Evolutionary conservation across 1,140 invertebrate genomes (phyloP).

Genomic region (Fopius arisanus): DNA sequence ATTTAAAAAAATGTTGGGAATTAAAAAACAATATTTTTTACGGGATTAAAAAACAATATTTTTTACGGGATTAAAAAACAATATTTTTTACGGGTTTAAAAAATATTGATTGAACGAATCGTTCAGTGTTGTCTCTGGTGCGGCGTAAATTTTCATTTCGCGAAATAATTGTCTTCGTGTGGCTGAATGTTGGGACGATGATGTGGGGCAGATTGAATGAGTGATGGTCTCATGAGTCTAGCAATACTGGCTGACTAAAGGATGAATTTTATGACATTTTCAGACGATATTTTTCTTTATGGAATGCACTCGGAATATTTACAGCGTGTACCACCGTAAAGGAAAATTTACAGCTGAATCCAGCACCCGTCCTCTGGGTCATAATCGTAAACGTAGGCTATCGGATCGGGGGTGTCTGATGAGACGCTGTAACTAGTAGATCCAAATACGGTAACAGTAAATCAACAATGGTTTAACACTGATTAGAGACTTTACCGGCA

Average conservation of each 20-base stretch:
- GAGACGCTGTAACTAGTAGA: not conserved
- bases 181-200: not conserved
- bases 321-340: not conserved
- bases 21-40: too few species aligned
- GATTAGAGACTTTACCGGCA: conserved; percentile 21
- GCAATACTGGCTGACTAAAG: not conserved
- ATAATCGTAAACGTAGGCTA: conserved; percentile 20
- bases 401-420: conserved; percentile 10
- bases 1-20: too few species aligned
- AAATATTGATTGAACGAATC: too few species aligned
- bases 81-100: too few species aligned
- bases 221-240: not conserved
- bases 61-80: too few species aligned
- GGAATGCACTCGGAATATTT: not conserved
- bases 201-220: not conserved
- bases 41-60: too few species aligned
- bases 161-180: too few species aligned
- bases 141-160: too few species aligned
- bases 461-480: conserved; percentile 25
- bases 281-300: not conserved
- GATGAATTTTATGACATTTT: not conserved
- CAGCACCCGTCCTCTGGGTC: not conserved
- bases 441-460: conserved; percentile 22
- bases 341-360: not conserved
- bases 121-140: too few species aligned